These are phyloP conservation scores for Neomorphus geoffroyi DNA, from an alignment of 2,797 vertebrate species.

Conservation along the genomic window DNA sequence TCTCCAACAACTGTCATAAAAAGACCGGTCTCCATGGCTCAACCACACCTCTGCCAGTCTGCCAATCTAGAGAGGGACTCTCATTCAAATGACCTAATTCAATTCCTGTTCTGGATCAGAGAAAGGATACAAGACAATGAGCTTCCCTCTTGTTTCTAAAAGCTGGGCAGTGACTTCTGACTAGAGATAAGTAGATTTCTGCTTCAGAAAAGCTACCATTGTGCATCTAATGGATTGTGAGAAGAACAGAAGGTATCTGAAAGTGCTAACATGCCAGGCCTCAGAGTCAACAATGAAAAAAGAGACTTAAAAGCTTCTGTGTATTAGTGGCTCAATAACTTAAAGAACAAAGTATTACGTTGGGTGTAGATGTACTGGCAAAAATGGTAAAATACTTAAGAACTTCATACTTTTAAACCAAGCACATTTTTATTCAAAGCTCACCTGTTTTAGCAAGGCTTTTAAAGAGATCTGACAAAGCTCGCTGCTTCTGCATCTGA, in stretches of 20 bases:
- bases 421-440: background rate
- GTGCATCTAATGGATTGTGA: background rate
- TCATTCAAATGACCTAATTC: background rate
- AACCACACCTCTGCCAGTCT: background rate
- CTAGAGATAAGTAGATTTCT: background rate
- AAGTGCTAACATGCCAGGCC: background rate
- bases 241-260: background rate
- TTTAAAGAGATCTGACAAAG: constrained; percentile 93
- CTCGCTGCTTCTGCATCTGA: constrained; percentile 94
- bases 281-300: accelerated
- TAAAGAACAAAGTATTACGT: background rate
- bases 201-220: background rate
- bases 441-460: constrained; percentile 89
- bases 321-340: background rate
- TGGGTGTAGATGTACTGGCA: background rate
- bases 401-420: background rate
- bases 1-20: background rate
- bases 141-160: background rate
- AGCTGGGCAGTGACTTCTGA: background rate
- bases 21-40: background rate
- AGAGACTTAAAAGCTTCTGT: background rate
- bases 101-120: background rate
- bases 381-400: background rate
- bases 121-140: background rate
- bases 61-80: background rate